A percentile compares a stretch with the other conserved stretches of the same genome.
Conservation (phyloP, 2,113 vertebrate species). For the Phalacrocorax pelagicus region DNA sequence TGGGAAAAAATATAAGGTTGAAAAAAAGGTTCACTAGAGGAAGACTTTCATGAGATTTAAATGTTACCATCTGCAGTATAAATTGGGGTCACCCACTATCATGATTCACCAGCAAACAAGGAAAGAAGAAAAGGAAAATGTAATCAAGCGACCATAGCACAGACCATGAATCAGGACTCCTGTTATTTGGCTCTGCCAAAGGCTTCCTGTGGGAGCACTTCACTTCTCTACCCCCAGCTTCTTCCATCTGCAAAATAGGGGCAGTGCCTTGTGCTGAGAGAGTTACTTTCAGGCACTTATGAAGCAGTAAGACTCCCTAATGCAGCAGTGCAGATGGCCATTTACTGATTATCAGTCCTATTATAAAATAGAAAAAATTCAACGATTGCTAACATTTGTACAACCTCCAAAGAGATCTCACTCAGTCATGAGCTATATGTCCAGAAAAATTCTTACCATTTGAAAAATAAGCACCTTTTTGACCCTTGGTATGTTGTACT, state of each 20-base stretch:
- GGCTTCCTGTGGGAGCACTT: conserved; percentile 5
- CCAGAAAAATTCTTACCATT: background rate
- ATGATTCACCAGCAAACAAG: conserved; percentile 27
- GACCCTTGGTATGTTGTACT: background rate
- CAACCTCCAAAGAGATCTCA: background rate
- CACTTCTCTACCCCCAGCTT: background rate
- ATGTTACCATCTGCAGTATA: conserved; percentile 30
- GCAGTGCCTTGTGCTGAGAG: background rate
- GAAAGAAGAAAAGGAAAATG: conserved; percentile 12
- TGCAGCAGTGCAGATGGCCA: background rate
- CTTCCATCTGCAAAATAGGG: background rate
- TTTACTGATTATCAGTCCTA: background rate
- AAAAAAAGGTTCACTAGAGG: background rate
- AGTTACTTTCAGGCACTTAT: background rate
- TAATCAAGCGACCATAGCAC: conserved; percentile 14
- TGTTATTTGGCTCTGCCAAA: conserved; percentile 1
- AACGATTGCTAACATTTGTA: background rate
- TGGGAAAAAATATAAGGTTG: background rate
- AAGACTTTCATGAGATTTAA: conserved; percentile 16
- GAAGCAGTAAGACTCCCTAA: background rate
- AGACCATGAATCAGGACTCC: conserved; percentile 25
- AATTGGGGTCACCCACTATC: background rate
- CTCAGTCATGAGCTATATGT: background rate
- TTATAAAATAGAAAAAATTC: background rate
- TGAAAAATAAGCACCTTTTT: background rate